These are phyloP conservation scores for Zingel zingel DNA, from an alignment of 2,113 vertebrate genomes.

Conservation along the genomic window DNA sequence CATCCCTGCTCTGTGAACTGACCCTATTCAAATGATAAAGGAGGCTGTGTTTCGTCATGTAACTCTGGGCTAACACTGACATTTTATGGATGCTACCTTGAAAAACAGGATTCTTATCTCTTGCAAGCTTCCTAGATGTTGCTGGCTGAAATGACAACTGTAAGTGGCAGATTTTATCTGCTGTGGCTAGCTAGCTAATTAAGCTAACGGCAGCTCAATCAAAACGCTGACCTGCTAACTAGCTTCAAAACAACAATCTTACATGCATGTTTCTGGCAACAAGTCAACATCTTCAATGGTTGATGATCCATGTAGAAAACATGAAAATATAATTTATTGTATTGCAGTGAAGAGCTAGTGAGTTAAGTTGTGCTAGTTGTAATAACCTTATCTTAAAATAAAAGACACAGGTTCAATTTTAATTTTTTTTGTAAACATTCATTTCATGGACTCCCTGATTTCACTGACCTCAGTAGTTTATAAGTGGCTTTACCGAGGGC, in stretches of 20 bases:
- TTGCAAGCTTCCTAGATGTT: neutral
- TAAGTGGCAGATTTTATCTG: neutral
- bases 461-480: neutral
- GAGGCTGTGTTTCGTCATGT: neutral
- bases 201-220: neutral
- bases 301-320: too few species aligned
- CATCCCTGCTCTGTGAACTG: too few species aligned
- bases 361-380: neutral
- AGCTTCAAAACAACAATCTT: neutral
- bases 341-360: neutral
- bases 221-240: neutral
- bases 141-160: neutral
- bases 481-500: neutral
- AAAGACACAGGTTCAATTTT: too few species aligned
- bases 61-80: too few species aligned
- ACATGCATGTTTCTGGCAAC: neutral
- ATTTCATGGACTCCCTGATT: conserved; percentile 24
- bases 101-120: too few species aligned
- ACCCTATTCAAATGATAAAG: neutral
- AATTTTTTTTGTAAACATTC: neutral
- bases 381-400: neutral
- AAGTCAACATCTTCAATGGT: neutral
- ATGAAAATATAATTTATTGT: neutral
- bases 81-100: too few species aligned
- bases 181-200: neutral